These are phyloP conservation scores for Torymus aiolomorphi DNA, from an alignment of 2,888 invertebrate genomes.

Conservation along the genomic window DNA sequence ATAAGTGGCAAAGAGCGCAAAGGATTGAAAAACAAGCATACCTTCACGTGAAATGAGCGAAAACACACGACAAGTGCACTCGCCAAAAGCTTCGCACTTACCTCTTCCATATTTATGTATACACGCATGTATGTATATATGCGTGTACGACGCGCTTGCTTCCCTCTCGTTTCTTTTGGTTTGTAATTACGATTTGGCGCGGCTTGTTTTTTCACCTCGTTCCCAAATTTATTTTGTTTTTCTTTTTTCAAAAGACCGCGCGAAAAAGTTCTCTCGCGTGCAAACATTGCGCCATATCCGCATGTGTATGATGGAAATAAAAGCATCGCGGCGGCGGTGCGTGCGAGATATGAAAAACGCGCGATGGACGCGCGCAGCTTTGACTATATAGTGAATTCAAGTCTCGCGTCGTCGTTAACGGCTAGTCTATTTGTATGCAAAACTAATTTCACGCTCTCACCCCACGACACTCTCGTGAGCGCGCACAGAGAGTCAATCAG, in stretches of 20 bases:
- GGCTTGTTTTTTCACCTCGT: conserved; percentile 11
- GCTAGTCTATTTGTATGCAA: conserved; percentile 56
- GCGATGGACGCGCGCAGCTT: background rate
- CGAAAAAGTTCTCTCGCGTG: background rate
- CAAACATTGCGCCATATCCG: background rate
- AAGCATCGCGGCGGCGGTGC: background rate
- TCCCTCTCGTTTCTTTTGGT: conserved; percentile 22
- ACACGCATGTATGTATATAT: background rate
- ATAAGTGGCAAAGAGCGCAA: conserved; percentile 9
- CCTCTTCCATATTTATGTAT: conserved; percentile 29
- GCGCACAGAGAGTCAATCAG: conserved; percentile 32
- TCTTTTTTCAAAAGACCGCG: background rate
- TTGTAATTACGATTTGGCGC: conserved; percentile 39
- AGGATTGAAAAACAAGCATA: conserved; percentile 4
- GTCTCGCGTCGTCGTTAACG: conserved; percentile 28
- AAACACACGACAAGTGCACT: background rate
- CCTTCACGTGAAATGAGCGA: background rate
- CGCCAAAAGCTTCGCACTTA: conserved; percentile 5
- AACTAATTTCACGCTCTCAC: conserved; percentile 50
- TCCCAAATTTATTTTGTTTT: background rate
- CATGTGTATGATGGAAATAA: background rate
- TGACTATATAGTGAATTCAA: conserved; percentile 26
- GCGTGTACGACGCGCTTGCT: background rate
- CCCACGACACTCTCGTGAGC: background rate
- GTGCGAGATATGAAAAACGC: too few species aligned